These are phyloP conservation scores for Orthonevra nobilis DNA, from an alignment of 2,888 invertebrate species.

Conservation along the genomic window DNA sequence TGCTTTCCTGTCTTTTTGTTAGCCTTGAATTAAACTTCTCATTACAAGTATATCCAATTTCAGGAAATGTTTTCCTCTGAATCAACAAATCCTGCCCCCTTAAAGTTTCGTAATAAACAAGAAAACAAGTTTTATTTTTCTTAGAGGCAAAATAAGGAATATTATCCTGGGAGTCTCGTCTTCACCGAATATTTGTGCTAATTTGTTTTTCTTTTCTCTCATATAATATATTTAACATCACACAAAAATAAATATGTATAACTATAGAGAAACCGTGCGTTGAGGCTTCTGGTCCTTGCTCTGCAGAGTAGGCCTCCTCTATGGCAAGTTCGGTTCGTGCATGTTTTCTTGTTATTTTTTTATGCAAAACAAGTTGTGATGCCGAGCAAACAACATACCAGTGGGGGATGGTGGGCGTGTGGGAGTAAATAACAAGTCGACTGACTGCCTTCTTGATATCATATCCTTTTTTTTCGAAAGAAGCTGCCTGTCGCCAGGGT, in stretches of 20 bases:
- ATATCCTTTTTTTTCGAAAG: slow-evolving; percentile 23
- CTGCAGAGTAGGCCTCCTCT: slow-evolving; percentile 1
- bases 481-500: slow-evolving; percentile 59
- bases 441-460: slow-evolving; percentile 56
- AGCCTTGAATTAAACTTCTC: too few species aligned
- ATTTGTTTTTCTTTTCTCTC: slow-evolving; percentile 26
- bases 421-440: slow-evolving; percentile 63
- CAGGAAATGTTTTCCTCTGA: too few species aligned
- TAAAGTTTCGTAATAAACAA: too few species aligned
- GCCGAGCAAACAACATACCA: background rate
- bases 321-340: too few species aligned
- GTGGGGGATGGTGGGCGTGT: background rate
- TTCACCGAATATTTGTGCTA: slow-evolving; percentile 36
- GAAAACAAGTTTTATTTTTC: too few species aligned
- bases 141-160: too few species aligned
- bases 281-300: slow-evolving; percentile 6
- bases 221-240: slow-evolving; percentile 53
- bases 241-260: slow-evolving; percentile 54
- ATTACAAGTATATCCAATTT: too few species aligned
- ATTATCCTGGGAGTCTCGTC: too few species aligned
- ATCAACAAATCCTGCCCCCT: too few species aligned
- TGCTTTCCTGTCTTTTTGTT: too few species aligned
- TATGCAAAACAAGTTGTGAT: slow-evolving; percentile 37
- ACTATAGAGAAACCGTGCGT: slow-evolving; percentile 42
- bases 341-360: slow-evolving; percentile 39